Percentiles rank a stretch among this genome's conserved stretches.
These are phyloP conservation scores for Ophioninae sp. DNA, from an alignment of 2,888 invertebrate genomes.

Conservation along the genomic window DNA sequence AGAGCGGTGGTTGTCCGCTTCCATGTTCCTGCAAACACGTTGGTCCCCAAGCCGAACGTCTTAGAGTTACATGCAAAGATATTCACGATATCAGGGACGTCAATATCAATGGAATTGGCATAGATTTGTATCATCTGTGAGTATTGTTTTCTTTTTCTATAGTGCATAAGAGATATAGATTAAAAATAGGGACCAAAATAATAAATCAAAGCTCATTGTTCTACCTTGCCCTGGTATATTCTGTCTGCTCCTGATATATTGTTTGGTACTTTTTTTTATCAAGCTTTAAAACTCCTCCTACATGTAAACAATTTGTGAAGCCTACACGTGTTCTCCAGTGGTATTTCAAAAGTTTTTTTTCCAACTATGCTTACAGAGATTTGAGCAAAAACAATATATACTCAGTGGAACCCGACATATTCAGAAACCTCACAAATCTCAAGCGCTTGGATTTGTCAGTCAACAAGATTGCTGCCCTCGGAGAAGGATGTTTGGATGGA, in stretches of 20 bases:
- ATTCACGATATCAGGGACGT: constrained; percentile 84
- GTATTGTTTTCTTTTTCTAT: constrained; percentile 73
- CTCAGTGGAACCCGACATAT: constrained; percentile 79
- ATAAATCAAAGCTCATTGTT: background rate
- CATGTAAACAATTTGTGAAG: too few species aligned
- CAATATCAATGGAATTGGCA: constrained; percentile 84
- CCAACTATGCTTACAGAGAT: constrained; percentile 80
- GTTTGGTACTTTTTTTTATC: background rate
- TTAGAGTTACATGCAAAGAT: constrained; percentile 85
- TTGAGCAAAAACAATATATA: constrained; percentile 85
- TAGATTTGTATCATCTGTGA: constrained; percentile 86
- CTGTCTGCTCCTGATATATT: background rate
- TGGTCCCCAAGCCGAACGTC: constrained; percentile 83
- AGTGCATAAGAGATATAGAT: too few species aligned
- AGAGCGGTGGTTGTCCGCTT: constrained; percentile 81
- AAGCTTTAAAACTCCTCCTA: background rate
- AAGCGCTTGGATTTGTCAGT: constrained; percentile 85
- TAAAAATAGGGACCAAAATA: background rate
- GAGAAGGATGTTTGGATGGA: constrained; percentile 87
- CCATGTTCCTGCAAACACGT: constrained; percentile 84
- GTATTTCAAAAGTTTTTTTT: background rate
- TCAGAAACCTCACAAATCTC: constrained; percentile 77
- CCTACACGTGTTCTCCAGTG: background rate
- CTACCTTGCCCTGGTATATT: background rate
- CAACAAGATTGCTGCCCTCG: constrained; percentile 87